Percentiles rank a stretch among this genome's conserved stretches.
Evolutionary conservation across 1,140 invertebrate genomes (phyloP).

Genomic region (Drosophila jambulina): DNA sequence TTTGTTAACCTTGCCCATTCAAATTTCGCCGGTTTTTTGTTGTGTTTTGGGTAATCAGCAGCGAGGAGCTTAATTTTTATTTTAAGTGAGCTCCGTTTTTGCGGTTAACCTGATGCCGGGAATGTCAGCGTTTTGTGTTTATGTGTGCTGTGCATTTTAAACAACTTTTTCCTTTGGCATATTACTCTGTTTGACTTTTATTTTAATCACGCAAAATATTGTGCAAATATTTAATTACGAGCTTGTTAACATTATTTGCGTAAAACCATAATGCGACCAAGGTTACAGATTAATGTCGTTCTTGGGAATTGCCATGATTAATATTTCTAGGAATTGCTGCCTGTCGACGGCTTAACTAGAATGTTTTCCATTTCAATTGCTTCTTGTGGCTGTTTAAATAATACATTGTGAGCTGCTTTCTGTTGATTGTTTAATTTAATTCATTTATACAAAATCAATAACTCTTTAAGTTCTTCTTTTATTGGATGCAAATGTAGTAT

Average conservation of each 20-base stretch:
- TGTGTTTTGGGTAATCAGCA: conserved; percentile 78
- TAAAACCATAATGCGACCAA: conserved; percentile 52
- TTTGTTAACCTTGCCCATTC: conserved; percentile 51
- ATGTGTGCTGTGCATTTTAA: conserved; percentile 74
- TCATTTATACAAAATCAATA: background rate
- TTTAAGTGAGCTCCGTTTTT: conserved; percentile 69
- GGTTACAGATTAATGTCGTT: conserved; percentile 47
- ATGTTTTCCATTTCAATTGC: background rate
- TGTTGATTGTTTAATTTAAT: background rate
- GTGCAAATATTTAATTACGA: conserved; percentile 78
- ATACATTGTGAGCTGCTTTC: background rate
- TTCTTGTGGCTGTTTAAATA: background rate
- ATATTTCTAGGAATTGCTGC: background rate
- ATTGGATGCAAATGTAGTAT: background rate
- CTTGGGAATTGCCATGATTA: conserved; percentile 20
- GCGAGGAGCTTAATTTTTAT: conserved; percentile 67
- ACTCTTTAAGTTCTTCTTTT: background rate
- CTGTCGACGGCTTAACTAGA: conserved; percentile 1
- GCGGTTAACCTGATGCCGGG: conserved; percentile 34
- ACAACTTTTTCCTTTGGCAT: conserved; percentile 31
- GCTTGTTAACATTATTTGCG: conserved; percentile 79
- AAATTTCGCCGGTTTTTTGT: conserved; percentile 56
- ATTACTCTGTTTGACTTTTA: conserved; percentile 64
- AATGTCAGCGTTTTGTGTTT: conserved; percentile 38
- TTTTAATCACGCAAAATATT: conserved; percentile 79